These are phyloP conservation scores for Caenorhabditis tropicalis DNA, from an alignment of 1,140 invertebrate genomes.

Conservation along the genomic window DNA sequence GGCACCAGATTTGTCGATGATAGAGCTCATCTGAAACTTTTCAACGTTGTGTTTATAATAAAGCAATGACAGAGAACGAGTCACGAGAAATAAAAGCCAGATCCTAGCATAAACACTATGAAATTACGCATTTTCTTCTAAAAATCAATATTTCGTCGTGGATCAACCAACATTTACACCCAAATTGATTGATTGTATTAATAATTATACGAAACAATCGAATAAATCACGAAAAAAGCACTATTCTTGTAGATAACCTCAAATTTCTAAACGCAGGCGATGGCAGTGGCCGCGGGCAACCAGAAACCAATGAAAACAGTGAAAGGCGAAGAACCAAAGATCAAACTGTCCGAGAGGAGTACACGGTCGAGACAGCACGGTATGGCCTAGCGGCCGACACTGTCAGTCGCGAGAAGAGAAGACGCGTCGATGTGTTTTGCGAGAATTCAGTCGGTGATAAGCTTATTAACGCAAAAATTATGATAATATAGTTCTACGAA, in stretches of 20 bases:
- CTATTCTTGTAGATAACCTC: not conserved
- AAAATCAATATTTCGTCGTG: no score
- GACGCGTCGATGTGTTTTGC: not conserved
- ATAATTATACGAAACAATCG: no score
- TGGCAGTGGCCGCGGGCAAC: not conserved
- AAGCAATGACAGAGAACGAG: not conserved
- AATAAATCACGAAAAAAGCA: no score
- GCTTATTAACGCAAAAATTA: no score
- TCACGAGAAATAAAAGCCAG: not conserved
- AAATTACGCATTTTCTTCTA: no score
- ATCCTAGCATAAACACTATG: no score
- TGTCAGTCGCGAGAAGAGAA: no score
- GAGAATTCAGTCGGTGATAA: not conserved
- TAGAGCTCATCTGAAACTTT: constrained; percentile 81
- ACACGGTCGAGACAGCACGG: not conserved
- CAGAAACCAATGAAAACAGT: constrained; percentile 4
- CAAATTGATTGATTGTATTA: no score
- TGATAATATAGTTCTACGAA: no score
- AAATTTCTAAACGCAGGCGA: not conserved
- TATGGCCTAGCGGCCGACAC: not conserved
- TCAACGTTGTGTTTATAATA: no score
- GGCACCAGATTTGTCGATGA: constrained; percentile 90
- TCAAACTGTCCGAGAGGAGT: not conserved
- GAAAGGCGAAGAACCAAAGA: constrained; percentile 8
- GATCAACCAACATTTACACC: no score